These are phyloP conservation scores for Paradoxurus hermaphroditus DNA, from an alignment of 2,113 vertebrate genomes.

Conservation along the genomic window DNA sequence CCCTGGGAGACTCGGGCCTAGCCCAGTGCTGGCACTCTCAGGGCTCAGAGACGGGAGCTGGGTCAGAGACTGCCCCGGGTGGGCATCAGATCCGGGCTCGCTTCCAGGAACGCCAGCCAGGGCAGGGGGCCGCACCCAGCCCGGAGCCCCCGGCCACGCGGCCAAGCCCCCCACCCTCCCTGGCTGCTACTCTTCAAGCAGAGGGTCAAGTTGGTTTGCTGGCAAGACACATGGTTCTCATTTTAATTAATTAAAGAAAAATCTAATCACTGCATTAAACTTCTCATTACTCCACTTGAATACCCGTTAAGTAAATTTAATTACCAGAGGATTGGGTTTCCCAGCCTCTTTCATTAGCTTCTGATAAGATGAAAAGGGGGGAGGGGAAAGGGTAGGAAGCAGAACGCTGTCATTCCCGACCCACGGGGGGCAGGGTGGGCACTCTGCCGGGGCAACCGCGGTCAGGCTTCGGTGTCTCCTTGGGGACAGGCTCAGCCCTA, in stretches of 20 bases:
- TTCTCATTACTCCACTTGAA: slow-evolving; percentile 89
- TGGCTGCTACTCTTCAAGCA: slow-evolving; percentile 47
- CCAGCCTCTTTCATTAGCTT: slow-evolving; percentile 84
- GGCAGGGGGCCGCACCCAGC: not conserved
- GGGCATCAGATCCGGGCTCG: not conserved
- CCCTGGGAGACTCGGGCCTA: not conserved
- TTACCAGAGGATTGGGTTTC: slow-evolving; percentile 85
- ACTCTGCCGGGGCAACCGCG: fast-evolving
- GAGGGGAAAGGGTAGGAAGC: not conserved
- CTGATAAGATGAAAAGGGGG: slow-evolving; percentile 77
- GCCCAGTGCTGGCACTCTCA: not conserved
- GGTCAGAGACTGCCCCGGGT: not conserved
- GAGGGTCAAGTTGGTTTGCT: slow-evolving; percentile 78
- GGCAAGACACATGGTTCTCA: slow-evolving; percentile 82
- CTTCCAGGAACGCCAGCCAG: not conserved
- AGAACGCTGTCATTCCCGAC: not conserved
- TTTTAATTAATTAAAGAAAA: slow-evolving; percentile 90
- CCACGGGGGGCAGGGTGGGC: not conserved
- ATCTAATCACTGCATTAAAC: slow-evolving; percentile 90
- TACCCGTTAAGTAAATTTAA: slow-evolving; percentile 89
- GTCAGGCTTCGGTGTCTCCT: not conserved
- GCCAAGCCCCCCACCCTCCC: slow-evolving; percentile 38
- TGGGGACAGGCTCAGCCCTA: too few species aligned
- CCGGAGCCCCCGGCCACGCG: slow-evolving; percentile 12
- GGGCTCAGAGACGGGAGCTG: not conserved